Base-by-base conservation (phyloP, 2,113 vertebrate genomes). In the Geothlypis trichas region DNA sequence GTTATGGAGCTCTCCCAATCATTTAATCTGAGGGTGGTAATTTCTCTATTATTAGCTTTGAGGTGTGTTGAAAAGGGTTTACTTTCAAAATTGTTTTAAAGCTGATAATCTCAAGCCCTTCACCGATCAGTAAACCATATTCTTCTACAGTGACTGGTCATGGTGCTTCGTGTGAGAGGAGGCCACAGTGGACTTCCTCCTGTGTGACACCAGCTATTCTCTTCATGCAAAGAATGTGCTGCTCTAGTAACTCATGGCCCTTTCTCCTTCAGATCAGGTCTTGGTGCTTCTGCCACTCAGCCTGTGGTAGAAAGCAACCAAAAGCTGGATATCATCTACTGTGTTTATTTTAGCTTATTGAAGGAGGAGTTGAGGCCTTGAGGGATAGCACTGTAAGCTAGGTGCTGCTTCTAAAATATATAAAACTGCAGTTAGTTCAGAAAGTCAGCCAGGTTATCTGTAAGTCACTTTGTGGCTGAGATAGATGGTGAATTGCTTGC, bases 211-310 rank as follows among this genome's bases (percentile, higher is more conserved):
- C 24, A 39, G 62, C 24, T 24, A 26, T 27, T 79, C 65, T 30
- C 13, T 91, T 73, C 47, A 6, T 35, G 28, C n/a, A 21, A 13
- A 19, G 58, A 37, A 24, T 35, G 28, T 28, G 7, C 72, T 88
- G 20, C 31, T 41, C 2, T 8, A 4, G 13, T 68, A n/a, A 16
- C 19, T 66, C 30, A 8, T 0, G 1, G 28, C 33, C 18, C 46
- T 51, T 68, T 79, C 51, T 55, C 39, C 12, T 41, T 52, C n/a
- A 33, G 39, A 10, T 41, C 37, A 41, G 24, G 12, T 84, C 46
- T 89, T 26, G 57, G 20, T 21, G 11, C 11, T 82, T 81, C 31
- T 81, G 47, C 77, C 7, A 14, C 8, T 33, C 24, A 49, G 10
- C 16, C 59, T 54, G 5, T 42, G 13, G 10, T 47, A 15, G 24